Percentiles rank a stretch among this genome's conserved stretches.
Conservation (phyloP, 2,797 vertebrate species). For the Cygnus olor region DNA sequence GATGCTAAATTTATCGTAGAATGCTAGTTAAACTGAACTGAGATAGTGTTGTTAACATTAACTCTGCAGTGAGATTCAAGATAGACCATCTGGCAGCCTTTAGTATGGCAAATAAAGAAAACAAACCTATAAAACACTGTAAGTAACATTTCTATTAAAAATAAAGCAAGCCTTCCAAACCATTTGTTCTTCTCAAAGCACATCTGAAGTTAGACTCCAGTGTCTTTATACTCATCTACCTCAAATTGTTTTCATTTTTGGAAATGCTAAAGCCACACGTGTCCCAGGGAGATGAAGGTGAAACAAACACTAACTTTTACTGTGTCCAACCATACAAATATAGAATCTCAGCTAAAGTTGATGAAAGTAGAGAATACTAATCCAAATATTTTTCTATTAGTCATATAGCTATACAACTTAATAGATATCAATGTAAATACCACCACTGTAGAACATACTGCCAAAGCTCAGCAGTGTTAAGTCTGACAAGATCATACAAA, state of each 20-base stretch:
- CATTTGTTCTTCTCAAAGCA: background rate
- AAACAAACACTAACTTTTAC: background rate
- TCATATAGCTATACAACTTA: background rate
- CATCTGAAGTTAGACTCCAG: background rate
- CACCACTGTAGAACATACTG: background rate
- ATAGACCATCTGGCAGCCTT: background rate
- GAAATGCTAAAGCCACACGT: background rate
- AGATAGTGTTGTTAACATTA: background rate
- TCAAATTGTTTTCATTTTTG: background rate
- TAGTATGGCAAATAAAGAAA: background rate
- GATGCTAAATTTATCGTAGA: background rate
- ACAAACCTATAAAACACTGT: background rate
- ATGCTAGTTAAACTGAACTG: accelerated
- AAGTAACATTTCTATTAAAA: background rate
- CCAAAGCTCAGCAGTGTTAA: background rate
- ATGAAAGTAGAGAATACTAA: background rate
- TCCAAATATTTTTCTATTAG: background rate
- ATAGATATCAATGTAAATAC: background rate
- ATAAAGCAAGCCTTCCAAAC: background rate
- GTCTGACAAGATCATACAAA: background rate
- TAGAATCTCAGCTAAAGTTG: background rate
- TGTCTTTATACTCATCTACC: background rate
- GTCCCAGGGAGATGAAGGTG: background rate
- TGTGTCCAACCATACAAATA: background rate
- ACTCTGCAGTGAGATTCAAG: background rate